A percentile compares a stretch with the other conserved stretches of the same genome.
Conservation (phyloP, 2,888 invertebrate genomes). For the Ophion costatus region DNA sequence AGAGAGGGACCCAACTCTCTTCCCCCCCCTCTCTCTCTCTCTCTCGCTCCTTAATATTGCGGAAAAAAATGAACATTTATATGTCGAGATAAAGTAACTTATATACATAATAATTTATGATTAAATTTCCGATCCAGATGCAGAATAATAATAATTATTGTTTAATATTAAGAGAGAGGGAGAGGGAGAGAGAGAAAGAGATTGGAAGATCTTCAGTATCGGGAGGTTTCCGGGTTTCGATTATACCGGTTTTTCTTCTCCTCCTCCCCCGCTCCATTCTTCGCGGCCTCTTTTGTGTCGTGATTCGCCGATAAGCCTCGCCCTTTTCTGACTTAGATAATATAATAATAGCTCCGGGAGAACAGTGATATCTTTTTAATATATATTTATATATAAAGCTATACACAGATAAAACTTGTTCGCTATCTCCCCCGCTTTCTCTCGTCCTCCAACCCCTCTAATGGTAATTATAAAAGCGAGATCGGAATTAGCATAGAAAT, state of each 20-base stretch:
- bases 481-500: neutral
- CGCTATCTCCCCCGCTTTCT: slow-evolving; percentile 13
- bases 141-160: no score
- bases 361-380: slow-evolving; percentile 40
- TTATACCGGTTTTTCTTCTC: neutral
- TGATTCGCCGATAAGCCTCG: slow-evolving; percentile 51
- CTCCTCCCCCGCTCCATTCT: slow-evolving; percentile 9
- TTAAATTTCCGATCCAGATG: no score
- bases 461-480: slow-evolving; percentile 17
- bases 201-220: neutral
- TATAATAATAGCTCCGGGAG: slow-evolving; percentile 36
- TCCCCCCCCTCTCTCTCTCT: no score
- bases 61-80: no score
- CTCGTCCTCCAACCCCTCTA: neutral
- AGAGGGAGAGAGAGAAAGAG: no score
- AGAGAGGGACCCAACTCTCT: no score
- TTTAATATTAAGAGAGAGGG: no score
- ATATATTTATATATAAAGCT: no score
- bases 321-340: slow-evolving; percentile 27
- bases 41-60: no score
- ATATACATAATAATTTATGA: no score
- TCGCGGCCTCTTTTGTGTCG: neutral
- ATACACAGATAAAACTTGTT: no score
- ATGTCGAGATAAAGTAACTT: no score
- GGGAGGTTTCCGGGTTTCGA: slow-evolving; percentile 1